These are phyloP conservation scores for Idaea dimidiata DNA, from an alignment of 2,888 invertebrate genomes.

Conservation along the genomic window DNA sequence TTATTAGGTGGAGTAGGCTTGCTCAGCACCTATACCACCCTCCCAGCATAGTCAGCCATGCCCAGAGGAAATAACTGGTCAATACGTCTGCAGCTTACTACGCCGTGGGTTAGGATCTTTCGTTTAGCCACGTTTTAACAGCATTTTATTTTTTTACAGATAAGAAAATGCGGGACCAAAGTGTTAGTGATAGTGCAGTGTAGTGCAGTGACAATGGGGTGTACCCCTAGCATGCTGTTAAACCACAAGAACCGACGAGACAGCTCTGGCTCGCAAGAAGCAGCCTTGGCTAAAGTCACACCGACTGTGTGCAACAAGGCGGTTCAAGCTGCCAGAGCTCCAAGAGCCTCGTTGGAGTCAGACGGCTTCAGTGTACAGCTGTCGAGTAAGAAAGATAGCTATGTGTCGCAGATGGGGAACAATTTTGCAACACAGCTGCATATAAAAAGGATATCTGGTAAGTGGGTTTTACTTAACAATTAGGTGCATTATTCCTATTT, in stretches of 20 bases:
- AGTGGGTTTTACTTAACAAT: conserved; percentile 31
- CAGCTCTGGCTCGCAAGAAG: conserved; percentile 76
- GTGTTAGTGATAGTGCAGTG: conserved; percentile 59
- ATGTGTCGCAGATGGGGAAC: conserved; percentile 78
- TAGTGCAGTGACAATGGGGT: conserved; percentile 79
- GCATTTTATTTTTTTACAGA: conserved; percentile 53
- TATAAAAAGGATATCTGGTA: conserved; percentile 77
- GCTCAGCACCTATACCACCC: no score
- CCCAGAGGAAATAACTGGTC: no score
- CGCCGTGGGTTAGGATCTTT: no score
- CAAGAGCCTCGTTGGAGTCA: conserved; percentile 72
- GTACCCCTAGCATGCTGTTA: conserved; percentile 83
- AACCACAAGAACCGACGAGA: conserved; percentile 82
- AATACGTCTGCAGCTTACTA: no score
- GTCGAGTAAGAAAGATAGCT: conserved; percentile 76
- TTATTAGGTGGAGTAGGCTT: no score
- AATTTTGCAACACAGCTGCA: conserved; percentile 77
- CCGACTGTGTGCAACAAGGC: conserved; percentile 73
- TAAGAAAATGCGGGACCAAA: conserved; percentile 46
- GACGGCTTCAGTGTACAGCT: conserved; percentile 77
- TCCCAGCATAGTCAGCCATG: no score
- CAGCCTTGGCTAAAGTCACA: conserved; percentile 69
- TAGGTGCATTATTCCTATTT: no score
- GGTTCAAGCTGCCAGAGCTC: conserved; percentile 69
- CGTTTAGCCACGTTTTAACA: neutral